phyloP scores from a whole-genome alignment of 2,888 invertebrate species.

The Lymantria dispar region DNA sequence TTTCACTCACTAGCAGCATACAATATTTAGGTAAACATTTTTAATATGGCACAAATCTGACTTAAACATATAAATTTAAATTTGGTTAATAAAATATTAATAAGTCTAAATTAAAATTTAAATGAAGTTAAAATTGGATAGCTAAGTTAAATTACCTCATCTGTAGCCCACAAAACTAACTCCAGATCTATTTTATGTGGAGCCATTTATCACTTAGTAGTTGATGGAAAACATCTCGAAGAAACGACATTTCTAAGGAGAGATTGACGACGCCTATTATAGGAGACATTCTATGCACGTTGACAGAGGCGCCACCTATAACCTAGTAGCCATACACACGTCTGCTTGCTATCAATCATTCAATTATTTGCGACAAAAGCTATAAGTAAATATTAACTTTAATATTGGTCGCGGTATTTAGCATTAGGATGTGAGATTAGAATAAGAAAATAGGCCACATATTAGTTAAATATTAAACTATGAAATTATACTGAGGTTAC shows the following conservation, averaged over 20 bases:
- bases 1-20: no score
- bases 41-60: no score
- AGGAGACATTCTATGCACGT: slow-evolving; percentile 14
- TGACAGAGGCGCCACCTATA: slow-evolving; percentile 30
- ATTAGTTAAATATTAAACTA: no score
- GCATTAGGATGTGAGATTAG: slow-evolving; percentile 1
- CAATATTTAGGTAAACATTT: no score
- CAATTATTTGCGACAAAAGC: neutral
- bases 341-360: neutral
- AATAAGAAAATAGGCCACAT: neutral
- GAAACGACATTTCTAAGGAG: slow-evolving; percentile 43
- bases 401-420: slow-evolving; percentile 19
- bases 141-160: neutral
- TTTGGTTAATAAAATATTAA: no score
- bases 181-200: slow-evolving; percentile 12
- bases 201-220: slow-evolving; percentile 27
- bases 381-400: slow-evolving; percentile 1
- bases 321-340: slow-evolving; percentile 16
- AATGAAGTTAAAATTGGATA: neutral
- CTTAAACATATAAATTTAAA: no score
- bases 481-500: no score
- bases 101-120: no score
- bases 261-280: slow-evolving; percentile 41
- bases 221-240: slow-evolving; percentile 40
- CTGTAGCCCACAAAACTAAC: neutral